A percentile compares a stretch with the other conserved stretches of the same genome.
Evolutionary conservation across 2,888 invertebrate species (phyloP).

Genomic region (Acronicta alni): DNA sequence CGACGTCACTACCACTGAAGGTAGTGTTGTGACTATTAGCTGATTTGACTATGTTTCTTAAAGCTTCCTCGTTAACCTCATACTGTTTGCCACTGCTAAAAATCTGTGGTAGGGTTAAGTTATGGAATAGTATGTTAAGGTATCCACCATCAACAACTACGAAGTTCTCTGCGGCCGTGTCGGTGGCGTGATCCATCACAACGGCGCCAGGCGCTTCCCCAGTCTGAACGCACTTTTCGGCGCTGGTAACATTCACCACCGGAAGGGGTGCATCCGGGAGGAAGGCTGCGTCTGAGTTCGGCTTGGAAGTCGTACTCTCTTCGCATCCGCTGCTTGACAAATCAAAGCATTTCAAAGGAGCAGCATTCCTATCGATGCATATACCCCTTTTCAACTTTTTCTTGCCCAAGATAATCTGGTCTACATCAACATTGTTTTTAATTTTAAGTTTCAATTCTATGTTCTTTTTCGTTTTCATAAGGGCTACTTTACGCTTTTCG

Average conservation of each 20-base stretch:
- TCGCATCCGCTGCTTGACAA: conserved; percentile 83
- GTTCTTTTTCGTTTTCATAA: conserved; percentile 84
- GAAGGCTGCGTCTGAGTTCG: conserved; percentile 45
- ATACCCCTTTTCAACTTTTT: conserved; percentile 76
- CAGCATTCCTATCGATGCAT: conserved; percentile 67
- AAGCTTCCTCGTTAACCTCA: conserved; percentile 83
- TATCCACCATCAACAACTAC: conserved; percentile 82
- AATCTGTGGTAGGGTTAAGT: conserved; percentile 78
- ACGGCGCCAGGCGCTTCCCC: conserved; percentile 61
- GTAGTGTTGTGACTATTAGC: conserved; percentile 66
- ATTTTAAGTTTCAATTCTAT: conserved; percentile 81
- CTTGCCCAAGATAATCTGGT: conserved; percentile 77
- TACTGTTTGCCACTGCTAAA: conserved; percentile 82
- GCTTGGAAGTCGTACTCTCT: conserved; percentile 69
- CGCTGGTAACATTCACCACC: conserved; percentile 57
- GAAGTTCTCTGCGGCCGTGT: conserved; percentile 74
- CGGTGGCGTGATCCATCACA: conserved; percentile 58
- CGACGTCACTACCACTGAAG: conserved; percentile 63
- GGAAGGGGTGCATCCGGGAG: conserved; percentile 31
- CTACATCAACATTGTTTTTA: conserved; percentile 76
- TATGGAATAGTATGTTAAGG: conserved; percentile 82
- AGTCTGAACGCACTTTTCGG: conserved; percentile 81
- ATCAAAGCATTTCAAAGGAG: conserved; percentile 84
- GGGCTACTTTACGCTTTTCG: conserved; percentile 80
- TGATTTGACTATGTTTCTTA: conserved; percentile 77